Base-by-base conservation (phyloP, 2,888 invertebrate species). In the Cataglyphis rosenhaueri region DNA sequence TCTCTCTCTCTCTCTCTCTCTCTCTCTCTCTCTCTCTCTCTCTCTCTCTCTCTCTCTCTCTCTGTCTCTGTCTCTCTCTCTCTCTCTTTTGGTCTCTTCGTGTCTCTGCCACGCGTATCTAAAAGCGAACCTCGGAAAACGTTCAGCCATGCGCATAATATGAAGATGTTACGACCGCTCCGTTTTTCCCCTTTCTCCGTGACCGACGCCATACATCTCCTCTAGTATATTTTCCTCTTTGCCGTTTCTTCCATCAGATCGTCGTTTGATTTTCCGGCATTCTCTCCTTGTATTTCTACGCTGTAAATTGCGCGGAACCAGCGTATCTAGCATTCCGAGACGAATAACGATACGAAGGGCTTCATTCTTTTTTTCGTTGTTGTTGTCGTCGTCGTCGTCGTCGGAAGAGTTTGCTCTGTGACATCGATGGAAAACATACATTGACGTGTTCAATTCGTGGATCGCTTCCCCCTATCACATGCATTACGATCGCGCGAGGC, bases 151-250 rank as follows among this genome's bases (percentile, higher is more conserved):
- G 66, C 79, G 68, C 84, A n/a, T 44, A 70, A 62, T 71, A 88
- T 84, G 71, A 88, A 88, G 82, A 88, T 73, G 81, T 86, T 84
- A 86, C 70, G 74, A 44, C 52, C 52, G 44, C 78, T 76, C 52
- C 65, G 61, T 64, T 81, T 38, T 62, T 21, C 62, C 44, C 9
- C 25, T 44, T 32, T 35, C 38, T 25, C 44, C 70, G 25, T 52
- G 35, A 25, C 75, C 25, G 71, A 57, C 15, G 55, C 55, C 68
- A 25, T 57, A 61, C 12, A 18, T 70, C 44, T 64, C 52, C 70
- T 75, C 32, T 41, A 21, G 29, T 38, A 3, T 44, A 44, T 44
- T 44, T 44, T 44, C 29, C 5, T 12, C 32, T 21, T 74, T 65
- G 18, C 35, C 38, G 21, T 62, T 55, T 74, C 65, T 41, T 66